phyloP scores from a whole-genome alignment of 35 echinoderm and acorn worm genomes.

The Chiridota heheva region DNA sequence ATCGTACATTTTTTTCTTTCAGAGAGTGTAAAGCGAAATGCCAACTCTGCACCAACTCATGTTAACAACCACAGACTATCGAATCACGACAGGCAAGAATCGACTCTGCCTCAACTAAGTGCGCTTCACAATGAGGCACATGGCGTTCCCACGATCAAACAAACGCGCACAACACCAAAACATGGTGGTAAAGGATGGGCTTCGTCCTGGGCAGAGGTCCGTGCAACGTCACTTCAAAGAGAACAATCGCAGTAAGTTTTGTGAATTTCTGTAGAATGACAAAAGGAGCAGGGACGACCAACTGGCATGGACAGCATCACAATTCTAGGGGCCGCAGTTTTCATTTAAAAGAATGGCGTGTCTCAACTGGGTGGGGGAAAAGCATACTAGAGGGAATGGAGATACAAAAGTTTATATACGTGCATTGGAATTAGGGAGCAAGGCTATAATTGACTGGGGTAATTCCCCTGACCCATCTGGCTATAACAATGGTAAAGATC shows the following conservation, averaged over 20 bases:
- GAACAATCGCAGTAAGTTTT: constrained; percentile 14
- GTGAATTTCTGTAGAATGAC: background rate
- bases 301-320: too few species aligned
- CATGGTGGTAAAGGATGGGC: constrained; percentile 53
- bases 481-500: too few species aligned
- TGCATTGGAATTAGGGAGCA: too few species aligned
- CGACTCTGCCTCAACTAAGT: background rate
- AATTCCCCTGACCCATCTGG: too few species aligned
- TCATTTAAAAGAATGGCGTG: too few species aligned
- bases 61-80: constrained; percentile 18
- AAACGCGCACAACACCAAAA: background rate
- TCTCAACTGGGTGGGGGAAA: too few species aligned
- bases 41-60: constrained; percentile 57
- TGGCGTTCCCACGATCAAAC: constrained; percentile 24
- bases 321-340: too few species aligned
- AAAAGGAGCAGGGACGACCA: too few species aligned
- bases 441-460: too few species aligned
- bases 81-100: constrained; percentile 52
- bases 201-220: constrained; percentile 60
- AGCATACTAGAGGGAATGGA: too few species aligned
- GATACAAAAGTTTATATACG: too few species aligned
- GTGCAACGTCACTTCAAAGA: constrained; percentile 16
- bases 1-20: background rate
- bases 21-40: constrained; percentile 29
- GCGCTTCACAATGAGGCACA: constrained; percentile 6